Evolutionary conservation across 2,113 vertebrate genomes (phyloP).

Genomic region (Bagarius yarrelli): DNA sequence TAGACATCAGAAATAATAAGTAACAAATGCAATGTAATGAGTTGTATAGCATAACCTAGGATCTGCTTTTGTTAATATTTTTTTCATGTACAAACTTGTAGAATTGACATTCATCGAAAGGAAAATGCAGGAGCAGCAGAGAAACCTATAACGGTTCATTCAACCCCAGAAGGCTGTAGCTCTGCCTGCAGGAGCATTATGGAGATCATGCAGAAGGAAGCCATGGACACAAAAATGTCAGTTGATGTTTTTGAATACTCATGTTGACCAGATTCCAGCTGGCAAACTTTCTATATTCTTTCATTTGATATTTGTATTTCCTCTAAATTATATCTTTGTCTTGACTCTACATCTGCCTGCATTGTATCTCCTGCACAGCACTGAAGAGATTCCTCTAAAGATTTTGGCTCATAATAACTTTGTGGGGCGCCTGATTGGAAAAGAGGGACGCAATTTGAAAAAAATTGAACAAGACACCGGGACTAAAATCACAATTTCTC

Average conservation of each 20-base stretch:
- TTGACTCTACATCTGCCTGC: not conserved
- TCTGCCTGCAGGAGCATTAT: conserved; percentile 92
- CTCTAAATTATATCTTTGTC: not conserved
- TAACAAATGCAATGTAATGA: not conserved
- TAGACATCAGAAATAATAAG: not conserved
- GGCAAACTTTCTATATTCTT: not conserved
- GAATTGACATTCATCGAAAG: conserved; percentile 98
- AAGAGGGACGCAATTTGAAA: conserved; percentile 97
- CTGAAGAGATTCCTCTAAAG: conserved; percentile 96
- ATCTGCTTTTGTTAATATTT: not conserved
- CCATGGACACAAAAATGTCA: conserved; percentile 96
- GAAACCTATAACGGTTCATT: conserved; percentile 97
- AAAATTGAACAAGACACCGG: conserved; percentile 97
- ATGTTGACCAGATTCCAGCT: not conserved
- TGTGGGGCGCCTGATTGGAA: conserved; percentile 94
- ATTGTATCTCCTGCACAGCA: conserved; percentile 65
- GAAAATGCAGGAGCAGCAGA: conserved; percentile 96
- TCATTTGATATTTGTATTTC: not conserved
- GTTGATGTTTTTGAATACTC: conserved; percentile 57
- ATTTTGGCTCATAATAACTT: conserved; percentile 98
- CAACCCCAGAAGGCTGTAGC: conserved; percentile 92
- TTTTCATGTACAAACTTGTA: conserved; percentile 47
- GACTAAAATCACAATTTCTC: conserved; percentile 98
- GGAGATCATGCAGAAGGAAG: conserved; percentile 99
- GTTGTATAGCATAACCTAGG: not conserved